phyloP scores from a whole-genome alignment of 2,113 vertebrate species.

The Thymallus thymallus region DNA sequence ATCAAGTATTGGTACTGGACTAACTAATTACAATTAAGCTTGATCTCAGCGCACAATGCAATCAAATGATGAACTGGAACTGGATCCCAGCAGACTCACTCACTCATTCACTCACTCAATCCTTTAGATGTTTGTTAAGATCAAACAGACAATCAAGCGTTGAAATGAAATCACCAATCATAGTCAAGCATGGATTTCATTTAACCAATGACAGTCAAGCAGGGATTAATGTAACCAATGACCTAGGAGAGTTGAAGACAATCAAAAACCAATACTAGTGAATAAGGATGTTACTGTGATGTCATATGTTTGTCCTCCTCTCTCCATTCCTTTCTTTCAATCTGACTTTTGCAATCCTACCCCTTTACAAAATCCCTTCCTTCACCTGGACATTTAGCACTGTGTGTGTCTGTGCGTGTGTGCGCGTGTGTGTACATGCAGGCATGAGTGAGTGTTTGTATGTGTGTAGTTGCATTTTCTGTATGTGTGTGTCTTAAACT shows the following conservation, averaged over 20 bases:
- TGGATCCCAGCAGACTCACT: neutral
- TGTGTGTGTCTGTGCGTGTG: conserved; percentile 3
- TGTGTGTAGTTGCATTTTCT: conserved; percentile 1
- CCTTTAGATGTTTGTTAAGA: too few relatives aligned
- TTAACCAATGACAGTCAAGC: conserved; percentile 16
- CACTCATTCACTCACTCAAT: neutral
- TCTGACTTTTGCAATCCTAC: neutral
- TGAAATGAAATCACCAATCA: neutral
- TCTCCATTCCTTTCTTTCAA: neutral
- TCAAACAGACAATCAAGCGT: conserved; percentile 7
- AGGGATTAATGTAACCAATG: conserved; percentile 2
- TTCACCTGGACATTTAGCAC: conserved; percentile 14
- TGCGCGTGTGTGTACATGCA: conserved; percentile 3
- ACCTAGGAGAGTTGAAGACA: conserved; percentile 18
- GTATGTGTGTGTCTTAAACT: conserved; percentile 35
- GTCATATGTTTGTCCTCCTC: conserved; percentile 8
- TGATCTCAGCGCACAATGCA: neutral
- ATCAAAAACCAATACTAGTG: neutral
- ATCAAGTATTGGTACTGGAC: conserved; percentile 6
- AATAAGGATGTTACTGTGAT: conserved; percentile 20
- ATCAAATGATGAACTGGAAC: conserved; percentile 1
- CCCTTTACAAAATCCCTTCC: neutral
- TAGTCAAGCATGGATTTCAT: neutral
- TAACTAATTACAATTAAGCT: conserved; percentile 19
- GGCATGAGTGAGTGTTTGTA: neutral